Conservation (phyloP, 92 coral and sea anemone species). For the Scolanthus callimorphus region DNA sequence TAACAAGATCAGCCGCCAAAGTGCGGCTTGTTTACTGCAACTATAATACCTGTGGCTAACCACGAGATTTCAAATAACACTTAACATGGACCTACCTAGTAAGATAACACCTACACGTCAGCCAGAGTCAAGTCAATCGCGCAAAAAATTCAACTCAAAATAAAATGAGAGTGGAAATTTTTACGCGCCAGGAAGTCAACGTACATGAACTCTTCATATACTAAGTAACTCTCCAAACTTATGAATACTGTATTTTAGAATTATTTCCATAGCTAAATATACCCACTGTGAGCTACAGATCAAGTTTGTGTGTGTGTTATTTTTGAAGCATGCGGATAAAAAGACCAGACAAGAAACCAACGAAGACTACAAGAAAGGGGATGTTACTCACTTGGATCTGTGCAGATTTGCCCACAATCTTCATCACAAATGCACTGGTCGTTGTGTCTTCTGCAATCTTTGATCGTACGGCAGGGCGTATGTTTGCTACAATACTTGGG, state of each 20-base stretch:
- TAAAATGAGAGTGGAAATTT: too few species aligned
- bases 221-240: neutral
- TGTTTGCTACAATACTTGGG: slow-evolving; percentile 33
- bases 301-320: too few species aligned
- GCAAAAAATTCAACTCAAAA: neutral
- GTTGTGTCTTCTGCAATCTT: slow-evolving; percentile 55
- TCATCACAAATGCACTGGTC: slow-evolving; percentile 80
- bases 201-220: neutral
- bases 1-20: too few species aligned
- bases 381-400: slow-evolving; percentile 97
- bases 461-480: slow-evolving; percentile 64
- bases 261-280: too few species aligned
- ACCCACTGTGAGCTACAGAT: too few species aligned
- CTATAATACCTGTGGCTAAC: neutral
- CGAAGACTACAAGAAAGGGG: neutral
- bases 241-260: too few species aligned
- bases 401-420: slow-evolving; percentile 84
- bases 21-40: neutral
- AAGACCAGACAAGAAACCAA: neutral
- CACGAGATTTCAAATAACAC: neutral
- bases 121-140: neutral
- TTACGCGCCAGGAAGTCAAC: neutral
- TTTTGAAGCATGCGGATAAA: too few species aligned
- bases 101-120: neutral
- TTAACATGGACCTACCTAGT: neutral